phyloP scores from a whole-genome alignment of 2,888 invertebrate genomes.

The Temnothorax ravouxi region DNA sequence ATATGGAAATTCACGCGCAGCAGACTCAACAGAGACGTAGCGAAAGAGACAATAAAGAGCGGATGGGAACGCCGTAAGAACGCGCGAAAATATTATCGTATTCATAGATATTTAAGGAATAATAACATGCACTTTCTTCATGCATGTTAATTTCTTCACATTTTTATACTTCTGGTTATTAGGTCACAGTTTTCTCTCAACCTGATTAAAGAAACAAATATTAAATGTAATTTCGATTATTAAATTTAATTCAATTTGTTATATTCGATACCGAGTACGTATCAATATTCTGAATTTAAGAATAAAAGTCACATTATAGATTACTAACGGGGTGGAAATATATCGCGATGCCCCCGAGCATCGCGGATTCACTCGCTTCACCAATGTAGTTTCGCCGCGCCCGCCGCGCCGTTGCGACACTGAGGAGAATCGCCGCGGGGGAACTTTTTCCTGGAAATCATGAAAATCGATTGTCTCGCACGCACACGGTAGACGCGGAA shows the following conservation, averaged over 20 bases:
- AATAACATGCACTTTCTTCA: constrained; percentile 11
- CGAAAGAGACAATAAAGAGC: constrained; percentile 35
- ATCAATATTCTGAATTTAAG: not conserved
- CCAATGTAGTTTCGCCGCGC: constrained; percentile 2
- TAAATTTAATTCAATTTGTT: not conserved
- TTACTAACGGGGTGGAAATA: not conserved
- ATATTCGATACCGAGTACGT: not conserved
- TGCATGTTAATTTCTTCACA: constrained; percentile 14
- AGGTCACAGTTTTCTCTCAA: not conserved
- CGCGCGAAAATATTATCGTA: constrained; percentile 17
- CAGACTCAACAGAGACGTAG: constrained; percentile 27
- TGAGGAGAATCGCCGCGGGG: not conserved
- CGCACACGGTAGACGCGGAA: constrained; percentile 1
- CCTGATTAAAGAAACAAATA: not conserved
- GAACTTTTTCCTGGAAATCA: not conserved
- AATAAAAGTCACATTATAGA: not conserved
- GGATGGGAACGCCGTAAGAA: constrained; percentile 22
- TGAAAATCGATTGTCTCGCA: constrained; percentile 44
- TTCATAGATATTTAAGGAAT: constrained; percentile 49
- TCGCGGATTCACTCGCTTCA: constrained; percentile 13
- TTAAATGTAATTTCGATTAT: not conserved
- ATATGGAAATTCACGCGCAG: constrained; percentile 54
- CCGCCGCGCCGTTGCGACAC: not conserved
- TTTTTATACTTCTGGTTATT: not conserved
- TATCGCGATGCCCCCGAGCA: not conserved